Base-by-base conservation (phyloP, 2,797 vertebrate genomes). In the Bufotes viridis region DNA sequence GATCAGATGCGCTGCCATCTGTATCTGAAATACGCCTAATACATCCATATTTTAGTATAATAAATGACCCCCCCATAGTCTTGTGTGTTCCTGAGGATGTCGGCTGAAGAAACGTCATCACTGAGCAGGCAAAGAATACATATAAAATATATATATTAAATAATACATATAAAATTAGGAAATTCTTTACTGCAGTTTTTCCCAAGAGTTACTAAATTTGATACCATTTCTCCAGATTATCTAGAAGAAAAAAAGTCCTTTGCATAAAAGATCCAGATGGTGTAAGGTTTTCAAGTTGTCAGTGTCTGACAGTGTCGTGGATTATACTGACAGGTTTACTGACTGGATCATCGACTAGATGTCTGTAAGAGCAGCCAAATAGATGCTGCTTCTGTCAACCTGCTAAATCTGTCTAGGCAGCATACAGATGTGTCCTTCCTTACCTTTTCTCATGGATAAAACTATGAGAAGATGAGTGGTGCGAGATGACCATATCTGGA, bases 241-340 rank as follows among this genome's bases (percentile, higher is more conserved):
- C 29, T 7, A 49, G 11, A 42, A 42, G 24, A 49, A 67, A 55
- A 22, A 74, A 42, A 42, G 70, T 74, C 0, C 0, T 49, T 42
- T 49, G 29, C 18, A 49, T 74, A 70, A 70, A 70, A 74, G 29
- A 74, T 74, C 70, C 70, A 74, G 70, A 42, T 74, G 34, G 70
- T 9, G 14, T 18, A 9, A 74, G 70, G 14, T 72, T 42, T 72
- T 49, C 34, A 49, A 49, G 34, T 51, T 22, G 72, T 20, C 72
- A 72, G 7, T 72, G 69, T 75, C 42, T 51, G 34, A 22, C 42
- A 49, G 17, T 74, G 70, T 18, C 2, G 20, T 74, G 34, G 70
- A 34, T 74, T 34, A 3, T 70, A 34, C 69, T 34, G 69, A 26
- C 14, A 34, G 26, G 70, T 74, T 70, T 18, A 74, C 34, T 74